Evolutionary conservation across 2,888 invertebrate species (phyloP).

Genomic region (Callyntrura sp.): DNA sequence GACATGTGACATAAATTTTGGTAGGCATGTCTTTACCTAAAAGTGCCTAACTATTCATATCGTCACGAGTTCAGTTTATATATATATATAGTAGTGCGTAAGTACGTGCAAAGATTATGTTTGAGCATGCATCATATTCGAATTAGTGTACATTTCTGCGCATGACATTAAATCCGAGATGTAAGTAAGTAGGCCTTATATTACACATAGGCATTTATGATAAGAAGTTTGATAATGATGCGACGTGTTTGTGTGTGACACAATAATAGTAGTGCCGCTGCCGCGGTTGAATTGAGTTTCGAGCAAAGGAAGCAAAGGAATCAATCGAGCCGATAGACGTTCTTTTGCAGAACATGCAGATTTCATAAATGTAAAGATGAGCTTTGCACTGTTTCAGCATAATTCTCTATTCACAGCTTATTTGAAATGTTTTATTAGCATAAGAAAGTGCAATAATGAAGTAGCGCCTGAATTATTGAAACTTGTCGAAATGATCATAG

Average conservation of each 20-base stretch:
- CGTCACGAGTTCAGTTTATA: no score
- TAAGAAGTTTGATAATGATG: not conserved
- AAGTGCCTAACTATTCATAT: not conserved
- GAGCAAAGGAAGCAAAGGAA: not conserved
- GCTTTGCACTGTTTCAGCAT: slow-evolving; percentile 7
- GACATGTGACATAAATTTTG: not conserved
- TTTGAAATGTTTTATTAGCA: no score
- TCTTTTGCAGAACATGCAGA: not conserved
- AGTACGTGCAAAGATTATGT: no score
- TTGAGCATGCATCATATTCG: no score
- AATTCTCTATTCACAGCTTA: no score
- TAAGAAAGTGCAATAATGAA: no score
- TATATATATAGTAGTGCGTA: no score
- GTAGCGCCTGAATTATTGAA: no score
- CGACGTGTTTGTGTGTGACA: slow-evolving; percentile 8
- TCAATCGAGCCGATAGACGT: not conserved
- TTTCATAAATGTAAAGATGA: not conserved
- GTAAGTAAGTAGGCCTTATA: not conserved
- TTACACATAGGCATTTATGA: not conserved
- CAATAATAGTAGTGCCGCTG: not conserved
- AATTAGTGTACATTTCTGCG: not conserved
- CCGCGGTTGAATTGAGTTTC: not conserved
- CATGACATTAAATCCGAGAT: not conserved
- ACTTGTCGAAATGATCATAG: no score
- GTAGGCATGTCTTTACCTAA: not conserved